Evolutionary conservation across 2,113 vertebrate species (phyloP), one percentile per base, ranked within the genome.

Genomic region (Strix uralensis): DNA sequence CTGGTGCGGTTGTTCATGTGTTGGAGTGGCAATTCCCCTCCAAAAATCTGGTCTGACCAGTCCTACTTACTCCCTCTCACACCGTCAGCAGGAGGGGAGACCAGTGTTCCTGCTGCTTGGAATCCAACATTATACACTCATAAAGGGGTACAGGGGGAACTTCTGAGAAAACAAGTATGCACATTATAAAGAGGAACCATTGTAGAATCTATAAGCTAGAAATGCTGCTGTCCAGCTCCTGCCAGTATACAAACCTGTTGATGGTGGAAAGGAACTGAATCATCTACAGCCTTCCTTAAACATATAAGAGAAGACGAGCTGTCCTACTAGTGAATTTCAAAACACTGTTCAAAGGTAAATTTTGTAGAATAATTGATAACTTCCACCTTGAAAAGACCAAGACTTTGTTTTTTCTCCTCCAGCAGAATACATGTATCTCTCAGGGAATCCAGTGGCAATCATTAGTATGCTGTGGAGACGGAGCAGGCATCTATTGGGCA

Each of bases 41-140:
- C 81, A 93, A 90, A 90, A 94, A 95, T 96, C 90, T 81, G 32
- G 93, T 81, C 94, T 36, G 70, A 92, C 95, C 81, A 82, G 95
- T 85, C 44, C 81, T 75, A 55, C 63, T 82, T 57, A 82, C 46
- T 47, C 86, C 61, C 21, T 94, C 52, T 44, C 52, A 57, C 18
- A 36, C 13, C 7, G 9, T 30, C 65, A 87, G 72, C 47, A 86
- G n/a, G 55, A 90, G 80, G 29, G 30, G 47, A 84, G 42, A 84
- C 11, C 34, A 63, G 36, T 2, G 2, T 29, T 91, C 62, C 65
- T 67, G 32, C 52, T 74, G 42, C 77, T 46, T 85, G 66, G 66
- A 94, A 73, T 85, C 71, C 40, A 89, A 42, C 25, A 72, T 17
- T 47, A 78, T 14, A 46, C 22, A 29, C 15, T 73, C 32, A n/a